phyloP scores from a whole-genome alignment of 2,888 invertebrate species.

The Mesoligia furuncula region DNA sequence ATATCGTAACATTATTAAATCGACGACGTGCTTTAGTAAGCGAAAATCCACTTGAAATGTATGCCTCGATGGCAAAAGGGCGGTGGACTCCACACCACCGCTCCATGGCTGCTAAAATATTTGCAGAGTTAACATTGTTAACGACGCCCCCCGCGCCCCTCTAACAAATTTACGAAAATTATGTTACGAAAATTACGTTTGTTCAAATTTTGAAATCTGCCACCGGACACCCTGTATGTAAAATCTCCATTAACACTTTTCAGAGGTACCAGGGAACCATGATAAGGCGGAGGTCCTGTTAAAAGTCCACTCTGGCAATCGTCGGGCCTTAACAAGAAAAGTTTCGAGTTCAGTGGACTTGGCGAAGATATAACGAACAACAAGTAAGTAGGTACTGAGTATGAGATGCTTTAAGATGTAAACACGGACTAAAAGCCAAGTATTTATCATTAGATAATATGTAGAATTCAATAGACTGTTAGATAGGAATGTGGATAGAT shows the following conservation, averaged over 20 bases:
- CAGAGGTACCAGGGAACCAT: constrained; percentile 66
- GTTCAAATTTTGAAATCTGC: too few species aligned
- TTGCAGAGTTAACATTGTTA: too few species aligned
- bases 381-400: constrained; percentile 41
- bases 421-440: constrained; percentile 8
- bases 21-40: too few species aligned
- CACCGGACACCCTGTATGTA: constrained; percentile 17
- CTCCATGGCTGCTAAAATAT: too few species aligned
- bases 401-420: constrained; percentile 42
- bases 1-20: too few species aligned
- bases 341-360: constrained; percentile 64
- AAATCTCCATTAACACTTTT: constrained; percentile 58
- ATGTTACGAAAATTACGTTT: too few species aligned
- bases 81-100: too few species aligned
- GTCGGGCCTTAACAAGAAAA: constrained; percentile 73
- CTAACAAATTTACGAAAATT: too few species aligned
- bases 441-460: constrained; percentile 3
- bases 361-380: constrained; percentile 52
- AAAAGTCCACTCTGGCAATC: constrained; percentile 66
- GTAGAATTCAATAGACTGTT: not conserved
- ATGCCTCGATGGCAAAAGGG: too few species aligned
- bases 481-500: not conserved
- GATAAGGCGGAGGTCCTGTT: constrained; percentile 62
- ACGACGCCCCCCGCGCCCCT: too few species aligned
- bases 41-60: too few species aligned